Evolutionary conservation across 2,888 invertebrate species (phyloP), one percentile per base, ranked within the genome.

Genomic region (Nephrotoma flavescens): DNA sequence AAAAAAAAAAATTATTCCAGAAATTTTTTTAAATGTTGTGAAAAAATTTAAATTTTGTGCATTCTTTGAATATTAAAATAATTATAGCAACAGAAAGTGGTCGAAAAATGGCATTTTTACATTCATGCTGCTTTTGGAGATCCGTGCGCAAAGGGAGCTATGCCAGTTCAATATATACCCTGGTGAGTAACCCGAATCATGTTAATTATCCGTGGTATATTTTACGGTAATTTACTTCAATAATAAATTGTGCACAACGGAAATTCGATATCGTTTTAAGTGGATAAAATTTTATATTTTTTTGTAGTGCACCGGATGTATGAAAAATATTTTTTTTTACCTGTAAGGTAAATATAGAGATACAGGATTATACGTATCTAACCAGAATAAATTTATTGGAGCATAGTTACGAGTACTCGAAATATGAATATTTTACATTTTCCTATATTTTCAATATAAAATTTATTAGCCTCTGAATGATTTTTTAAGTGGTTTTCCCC

Each of bases 101-200:
- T 47, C 15, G 41, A 41, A 87, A 12, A 86, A 91, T 91, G 91
- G 89, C 91, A 71, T 90, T 91, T 88, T 88, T 91, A 86, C 89
- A 90, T 87, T 90, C 91, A 87, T 91, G 91, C 89, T 91, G 91
- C 88, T 91, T 90, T 88, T 91, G 91, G 91, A 90, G 90, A 87
- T 90, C 89, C 42, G 90, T 91, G 87, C 89, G 90, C 2, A 90
- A 89, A 83, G 91, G 91, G 87, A 90, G 90, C 88, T 90, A 89
- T 87, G 91, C 91, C 83, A 90, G 90, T 87, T 90, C 89, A 19
- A 86, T 90, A 86, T 90, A 89, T 86, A 89, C 89, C 71, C 87
- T 89, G 88, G 90, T 89, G 89, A 88, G 88, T 85, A 52, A 44
- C 42, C 31, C 3, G 31, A 31, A 2, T 2, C 31, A 31, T 31